Conservation (phyloP, 2,888 invertebrate genomes). For the Rutpela maculata region DNA sequence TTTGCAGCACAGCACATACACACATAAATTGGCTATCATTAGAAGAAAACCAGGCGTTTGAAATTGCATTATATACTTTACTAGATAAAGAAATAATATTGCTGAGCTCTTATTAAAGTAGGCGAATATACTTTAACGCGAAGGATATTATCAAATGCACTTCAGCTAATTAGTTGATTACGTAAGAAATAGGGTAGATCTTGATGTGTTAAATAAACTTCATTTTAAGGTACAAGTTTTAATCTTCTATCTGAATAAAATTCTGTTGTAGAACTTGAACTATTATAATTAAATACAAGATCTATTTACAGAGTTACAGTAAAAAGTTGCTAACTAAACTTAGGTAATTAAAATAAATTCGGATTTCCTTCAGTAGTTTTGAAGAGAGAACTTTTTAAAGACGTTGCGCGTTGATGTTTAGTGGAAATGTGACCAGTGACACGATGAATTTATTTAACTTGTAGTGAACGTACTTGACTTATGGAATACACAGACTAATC, state of each 20-base stretch:
- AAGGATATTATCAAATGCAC: not conserved
- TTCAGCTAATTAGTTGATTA: not conserved
- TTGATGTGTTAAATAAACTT: not conserved
- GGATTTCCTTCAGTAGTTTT: not conserved
- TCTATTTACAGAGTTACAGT: not conserved
- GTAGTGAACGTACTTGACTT: no score
- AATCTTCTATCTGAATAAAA: not conserved
- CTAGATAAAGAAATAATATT: no score
- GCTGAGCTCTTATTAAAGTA: no score
- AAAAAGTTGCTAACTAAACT: not conserved
- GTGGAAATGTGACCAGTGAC: no score
- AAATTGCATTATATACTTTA: no score
- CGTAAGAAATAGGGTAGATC: not conserved
- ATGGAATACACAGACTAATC: no score
- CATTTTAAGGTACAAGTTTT: not conserved
- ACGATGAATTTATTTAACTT: no score
- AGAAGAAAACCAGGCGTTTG: no score
- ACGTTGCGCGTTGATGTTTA: not conserved
- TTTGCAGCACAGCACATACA: no score
- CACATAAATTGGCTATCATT: no score
- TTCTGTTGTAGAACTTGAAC: not conserved
- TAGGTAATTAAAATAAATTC: not conserved
- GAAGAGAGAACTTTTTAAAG: not conserved
- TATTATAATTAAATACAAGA: not conserved
- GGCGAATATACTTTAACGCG: not conserved